Evolutionary conservation across 1,140 invertebrate species (phyloP).

Genomic region (Panagrolaimus sp.): DNA sequence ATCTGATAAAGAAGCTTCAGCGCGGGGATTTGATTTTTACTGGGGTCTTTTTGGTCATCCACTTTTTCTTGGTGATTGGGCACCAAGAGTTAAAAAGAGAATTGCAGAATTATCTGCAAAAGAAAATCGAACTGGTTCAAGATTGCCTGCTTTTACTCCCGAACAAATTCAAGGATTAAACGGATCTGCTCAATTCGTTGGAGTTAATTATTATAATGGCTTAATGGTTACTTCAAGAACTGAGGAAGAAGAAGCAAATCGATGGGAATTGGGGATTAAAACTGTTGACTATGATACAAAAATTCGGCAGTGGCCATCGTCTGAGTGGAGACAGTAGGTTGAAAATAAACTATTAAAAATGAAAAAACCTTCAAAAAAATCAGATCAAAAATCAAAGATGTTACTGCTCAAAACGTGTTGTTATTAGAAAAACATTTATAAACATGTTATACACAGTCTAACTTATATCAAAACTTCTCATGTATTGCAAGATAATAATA

Average conservation of each 20-base stretch:
- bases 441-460: too few relatives aligned
- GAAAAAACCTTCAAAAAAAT: too few relatives aligned
- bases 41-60: constrained; percentile 58
- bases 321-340: background rate
- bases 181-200: constrained; percentile 30
- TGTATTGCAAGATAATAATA: too few relatives aligned
- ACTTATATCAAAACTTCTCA: too few relatives aligned
- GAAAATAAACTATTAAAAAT: background rate
- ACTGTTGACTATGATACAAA: background rate
- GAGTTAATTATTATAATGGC: constrained; percentile 34
- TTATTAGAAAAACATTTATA: too few relatives aligned
- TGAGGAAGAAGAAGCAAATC: background rate
- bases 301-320: background rate
- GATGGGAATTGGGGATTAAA: constrained; percentile 1
- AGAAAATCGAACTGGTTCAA: constrained; percentile 33
- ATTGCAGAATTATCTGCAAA: constrained; percentile 43
- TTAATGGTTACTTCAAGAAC: background rate
- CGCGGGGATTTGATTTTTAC: constrained; percentile 51
- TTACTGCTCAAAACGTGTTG: too few relatives aligned
- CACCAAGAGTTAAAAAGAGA: constrained; percentile 50
- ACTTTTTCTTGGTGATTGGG: constrained; percentile 58
- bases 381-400: too few relatives aligned
- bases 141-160: constrained; percentile 57
- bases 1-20: constrained; percentile 37
- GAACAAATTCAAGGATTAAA: constrained; percentile 48